Evolutionary conservation across 2,113 vertebrate species (phyloP).

Genomic region (Heterochromis multidens): DNA sequence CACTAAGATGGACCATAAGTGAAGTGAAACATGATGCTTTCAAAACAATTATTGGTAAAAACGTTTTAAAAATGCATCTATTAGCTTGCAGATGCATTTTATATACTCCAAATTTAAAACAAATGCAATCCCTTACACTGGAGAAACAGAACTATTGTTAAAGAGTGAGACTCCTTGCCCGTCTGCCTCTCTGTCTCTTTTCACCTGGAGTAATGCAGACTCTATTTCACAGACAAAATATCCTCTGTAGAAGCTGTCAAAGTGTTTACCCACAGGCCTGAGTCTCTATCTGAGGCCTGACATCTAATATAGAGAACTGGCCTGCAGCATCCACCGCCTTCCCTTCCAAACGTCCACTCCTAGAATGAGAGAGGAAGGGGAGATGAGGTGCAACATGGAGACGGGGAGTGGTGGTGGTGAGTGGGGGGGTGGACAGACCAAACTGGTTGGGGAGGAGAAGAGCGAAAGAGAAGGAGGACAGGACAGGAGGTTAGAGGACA

Average conservation of each 20-base stretch:
- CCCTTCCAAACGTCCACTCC: conserved; percentile 32
- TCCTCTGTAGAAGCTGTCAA: conserved; percentile 77
- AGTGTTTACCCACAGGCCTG: conserved; percentile 76
- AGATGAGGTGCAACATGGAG: conserved; percentile 17
- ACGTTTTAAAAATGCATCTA: background rate
- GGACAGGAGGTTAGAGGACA: conserved; percentile 2
- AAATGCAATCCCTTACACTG: background rate
- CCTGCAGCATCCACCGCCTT: conserved; percentile 64
- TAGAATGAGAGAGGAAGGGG: conserved; percentile 18
- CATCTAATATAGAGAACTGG: conserved; percentile 77
- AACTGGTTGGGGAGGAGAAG: background rate
- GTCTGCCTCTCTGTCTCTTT: conserved; percentile 35
- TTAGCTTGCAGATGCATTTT: background rate
- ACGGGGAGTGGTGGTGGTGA: background rate
- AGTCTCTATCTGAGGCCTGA: conserved; percentile 78
- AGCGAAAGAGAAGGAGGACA: background rate
- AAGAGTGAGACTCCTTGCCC: conserved; percentile 8
- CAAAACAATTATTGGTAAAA: background rate
- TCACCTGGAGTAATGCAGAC: conserved; percentile 67
- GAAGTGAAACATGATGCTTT: background rate
- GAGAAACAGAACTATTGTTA: background rate
- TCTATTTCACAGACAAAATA: conserved; percentile 79
- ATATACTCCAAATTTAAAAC: background rate
- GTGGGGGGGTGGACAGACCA: background rate
- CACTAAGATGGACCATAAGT: background rate